A percentile compares a stretch with the other conserved stretches of the same genome.
Conservation (phyloP, 2,797 vertebrate genomes). For the Sebastiscus albofasciatus region DNA sequence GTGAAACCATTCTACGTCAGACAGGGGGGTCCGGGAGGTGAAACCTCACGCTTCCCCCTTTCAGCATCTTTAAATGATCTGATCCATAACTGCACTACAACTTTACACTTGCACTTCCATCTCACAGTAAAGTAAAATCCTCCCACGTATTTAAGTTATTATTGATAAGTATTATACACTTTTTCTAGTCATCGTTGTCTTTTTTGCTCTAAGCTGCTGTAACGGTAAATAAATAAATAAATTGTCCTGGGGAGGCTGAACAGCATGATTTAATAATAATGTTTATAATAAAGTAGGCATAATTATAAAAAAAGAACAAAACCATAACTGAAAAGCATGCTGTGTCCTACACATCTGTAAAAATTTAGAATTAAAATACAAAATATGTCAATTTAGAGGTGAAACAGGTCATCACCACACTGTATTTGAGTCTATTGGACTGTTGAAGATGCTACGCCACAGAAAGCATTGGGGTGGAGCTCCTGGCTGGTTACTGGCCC, state of each 20-base stretch:
- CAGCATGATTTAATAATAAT: no score
- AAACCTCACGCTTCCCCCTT: neutral
- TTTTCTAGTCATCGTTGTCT: neutral
- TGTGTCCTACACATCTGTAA: neutral
- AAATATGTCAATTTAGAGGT: neutral
- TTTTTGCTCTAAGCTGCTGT: no score
- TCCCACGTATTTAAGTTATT: neutral
- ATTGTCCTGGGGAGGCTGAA: neutral
- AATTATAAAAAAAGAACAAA: neutral
- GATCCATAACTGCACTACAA: neutral
- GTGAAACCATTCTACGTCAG: no score
- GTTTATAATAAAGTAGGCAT: no score
- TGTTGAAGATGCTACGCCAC: neutral
- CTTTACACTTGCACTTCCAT: neutral
- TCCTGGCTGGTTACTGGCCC: conserved; percentile 37
- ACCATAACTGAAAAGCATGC: neutral
- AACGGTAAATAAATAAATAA: neutral
- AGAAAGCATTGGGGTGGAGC: conserved; percentile 22
- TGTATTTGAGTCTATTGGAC: neutral
- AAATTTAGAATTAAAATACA: neutral
- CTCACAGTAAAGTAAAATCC: neutral
- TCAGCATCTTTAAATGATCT: neutral
- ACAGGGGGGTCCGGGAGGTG: neutral
- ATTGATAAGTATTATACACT: neutral
- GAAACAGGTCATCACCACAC: neutral